Base-by-base conservation (phyloP, 2,888 invertebrate species). In the Acanthosepion pharaonis region DNA sequence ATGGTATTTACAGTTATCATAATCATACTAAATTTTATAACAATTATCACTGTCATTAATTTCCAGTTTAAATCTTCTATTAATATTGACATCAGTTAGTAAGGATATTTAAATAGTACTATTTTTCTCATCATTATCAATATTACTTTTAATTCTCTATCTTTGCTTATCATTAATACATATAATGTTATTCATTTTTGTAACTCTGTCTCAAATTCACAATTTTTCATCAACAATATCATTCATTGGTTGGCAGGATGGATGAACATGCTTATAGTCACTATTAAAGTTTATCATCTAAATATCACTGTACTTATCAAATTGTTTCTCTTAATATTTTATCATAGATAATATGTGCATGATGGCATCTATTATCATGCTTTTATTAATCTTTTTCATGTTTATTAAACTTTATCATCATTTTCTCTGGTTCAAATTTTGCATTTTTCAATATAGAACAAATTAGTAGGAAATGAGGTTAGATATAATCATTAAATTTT, bases 341-440 rank as follows among this genome's bases (percentile, higher is more conserved):
- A 59, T 59, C 59, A 23, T 59, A 25, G 5, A 59, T 23, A 55
- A 55, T 55, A 59, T 59, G 59, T 59, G 23, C 59, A 59, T 59
- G 5, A 23, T 78, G 78, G 8, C n/a, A 78, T 78, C 28, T 78
- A 78, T 28, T 78, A 28, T 23, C 59, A 59, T 59, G 59, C 59
- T 59, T n/a, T n/a, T 33, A 78, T n/a, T 15, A 42, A 42, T 42
- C 42, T 42, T 42, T 42, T 42, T 42, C 42, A 33, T 11, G 33
- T n/a, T 78, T 78, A 78, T 78, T 78, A 78, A 78, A 78, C n/a
- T 78, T 78, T n/a, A 78, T 78, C n/a, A 33, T n/a, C 78, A 78
- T 78, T 59, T 55, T 59, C 23, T 59, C 59, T 59, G 23, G 23
- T 59, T 59, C 59, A 23, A 23, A 59, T 59, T 59, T 23, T 5